phyloP scores from a whole-genome alignment of 2,113 vertebrate species.

The Cricetomys ansorgei region DNA sequence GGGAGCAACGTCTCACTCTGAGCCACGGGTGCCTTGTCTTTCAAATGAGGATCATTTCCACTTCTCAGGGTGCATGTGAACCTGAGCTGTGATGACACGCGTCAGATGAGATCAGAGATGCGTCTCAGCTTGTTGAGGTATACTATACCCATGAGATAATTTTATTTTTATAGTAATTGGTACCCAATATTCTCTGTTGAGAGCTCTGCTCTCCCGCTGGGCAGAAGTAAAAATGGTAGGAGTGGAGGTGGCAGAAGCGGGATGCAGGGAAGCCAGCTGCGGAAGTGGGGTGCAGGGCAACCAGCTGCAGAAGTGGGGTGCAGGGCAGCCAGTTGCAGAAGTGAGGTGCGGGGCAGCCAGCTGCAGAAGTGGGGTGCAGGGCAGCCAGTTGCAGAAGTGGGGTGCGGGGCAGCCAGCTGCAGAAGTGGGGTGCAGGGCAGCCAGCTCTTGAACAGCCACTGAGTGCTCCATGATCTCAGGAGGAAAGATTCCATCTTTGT shows the following conservation, averaged over 20 bases:
- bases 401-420: too few relatives aligned
- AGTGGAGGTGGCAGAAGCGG: background rate
- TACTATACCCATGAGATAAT: background rate
- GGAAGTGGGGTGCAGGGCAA: too few relatives aligned
- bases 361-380: too few relatives aligned
- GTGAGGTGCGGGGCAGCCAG: too few relatives aligned
- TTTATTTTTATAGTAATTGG: slow-evolving; percentile 34
- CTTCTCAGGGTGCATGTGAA: background rate
- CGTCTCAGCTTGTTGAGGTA: background rate
- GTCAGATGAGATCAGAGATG: background rate
- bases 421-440: too few relatives aligned
- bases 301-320: too few relatives aligned
- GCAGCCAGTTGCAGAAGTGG: too few relatives aligned
- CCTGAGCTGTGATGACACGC: background rate
- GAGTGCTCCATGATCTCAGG: background rate
- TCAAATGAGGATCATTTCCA: background rate
- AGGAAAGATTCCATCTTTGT: background rate
- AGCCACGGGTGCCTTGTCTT: background rate
- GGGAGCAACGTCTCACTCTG: background rate
- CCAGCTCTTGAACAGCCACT: fast-evolving
- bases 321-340: too few relatives aligned
- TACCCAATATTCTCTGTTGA: slow-evolving; percentile 9
- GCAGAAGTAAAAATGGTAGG: background rate
- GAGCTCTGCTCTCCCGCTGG: slow-evolving; percentile 1
- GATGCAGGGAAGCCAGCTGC: too few relatives aligned